Evolutionary conservation across 2,113 vertebrate genomes (phyloP), one percentile per base, ranked within the genome.

Genomic region (Nothoprocta pentlandii): DNA sequence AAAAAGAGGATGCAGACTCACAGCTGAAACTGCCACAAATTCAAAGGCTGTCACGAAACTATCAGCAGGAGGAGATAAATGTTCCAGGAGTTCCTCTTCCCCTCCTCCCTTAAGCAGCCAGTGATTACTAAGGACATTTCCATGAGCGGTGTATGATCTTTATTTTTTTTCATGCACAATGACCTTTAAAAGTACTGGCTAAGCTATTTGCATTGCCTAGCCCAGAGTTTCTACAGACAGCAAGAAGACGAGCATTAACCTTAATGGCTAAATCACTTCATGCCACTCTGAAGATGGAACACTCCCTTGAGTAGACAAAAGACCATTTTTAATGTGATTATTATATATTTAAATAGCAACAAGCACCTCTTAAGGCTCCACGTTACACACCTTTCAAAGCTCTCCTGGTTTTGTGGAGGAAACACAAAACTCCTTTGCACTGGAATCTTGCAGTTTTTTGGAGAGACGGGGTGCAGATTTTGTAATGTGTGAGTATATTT

Each of bases 161-260:
- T 96, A 96, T 95, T 93, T 96, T 92, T 91, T 91, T 91, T 85
- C 95, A 62, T 95, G 96, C 96, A 97, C 88, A 79, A 91, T 97
- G 97, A 98, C 98, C 97, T 98, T 98, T 98, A 98, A 97, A 98
- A 98, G 90, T 94, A 98, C 97, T 89, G 96, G 94, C 96, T 98
- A 98, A 98, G 97, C 97, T 97, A 97, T 98, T 98, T 98, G 96
- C 94, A 96, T 94, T 97, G 95, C 96, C 97, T 97, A 96, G 91
- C 93, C 92, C 92, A 92, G 96, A 96, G 95, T 97, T 97, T 92
- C 96, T 95, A 91, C 89, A 97, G 97, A 91, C 92, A 96, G 95
- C 91, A 78, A 93, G 92, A 97, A 98, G 95, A 98, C 32, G 16
- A 98, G 97, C 97, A 97, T 98, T 98, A 98, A 97, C 97, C 96